Percentiles rank a stretch among this genome's conserved stretches.
phyloP scores from a whole-genome alignment of 2,113 vertebrate species.

The Phainopepla nitens region DNA sequence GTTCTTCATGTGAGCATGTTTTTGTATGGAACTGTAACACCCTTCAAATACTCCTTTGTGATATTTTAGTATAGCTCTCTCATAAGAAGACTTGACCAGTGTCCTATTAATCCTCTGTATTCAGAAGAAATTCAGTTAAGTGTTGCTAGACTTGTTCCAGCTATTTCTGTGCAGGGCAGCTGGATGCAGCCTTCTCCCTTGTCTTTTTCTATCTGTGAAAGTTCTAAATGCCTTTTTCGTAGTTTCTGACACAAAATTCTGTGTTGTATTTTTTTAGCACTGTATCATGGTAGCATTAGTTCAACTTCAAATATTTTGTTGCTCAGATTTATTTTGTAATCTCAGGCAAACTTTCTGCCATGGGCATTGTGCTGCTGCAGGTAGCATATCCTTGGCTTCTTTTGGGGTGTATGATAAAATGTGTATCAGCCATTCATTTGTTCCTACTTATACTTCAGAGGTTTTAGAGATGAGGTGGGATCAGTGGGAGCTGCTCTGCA shows the following conservation, averaged over 20 bases:
- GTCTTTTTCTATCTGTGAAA: not conserved
- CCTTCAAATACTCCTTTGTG: not conserved
- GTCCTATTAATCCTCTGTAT: not conserved
- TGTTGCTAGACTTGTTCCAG: not conserved
- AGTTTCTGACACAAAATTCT: not conserved
- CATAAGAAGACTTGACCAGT: not conserved
- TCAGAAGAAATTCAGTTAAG: not conserved
- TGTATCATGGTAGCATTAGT: not conserved
- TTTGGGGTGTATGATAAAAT: not conserved
- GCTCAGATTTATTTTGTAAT: not conserved
- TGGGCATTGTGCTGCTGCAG: not conserved
- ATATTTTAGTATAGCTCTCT: not conserved
- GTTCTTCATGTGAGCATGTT: not conserved
- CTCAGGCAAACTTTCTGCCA: not conserved
- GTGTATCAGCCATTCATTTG: not conserved
- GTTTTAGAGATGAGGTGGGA: not conserved
- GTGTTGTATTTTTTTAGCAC: not conserved
- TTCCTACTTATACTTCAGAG: not conserved
- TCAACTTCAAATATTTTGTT: not conserved
- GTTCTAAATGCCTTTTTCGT: not conserved
- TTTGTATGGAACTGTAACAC: not conserved
- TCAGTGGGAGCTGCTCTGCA: not conserved
- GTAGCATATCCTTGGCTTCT: not conserved
- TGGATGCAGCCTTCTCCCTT: not conserved
- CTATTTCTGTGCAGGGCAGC: not conserved